Percentiles rank a stretch among this genome's conserved stretches.
These are phyloP conservation scores for Mergus octosetaceus DNA, from an alignment of 2,797 vertebrate genomes.

Conservation along the genomic window DNA sequence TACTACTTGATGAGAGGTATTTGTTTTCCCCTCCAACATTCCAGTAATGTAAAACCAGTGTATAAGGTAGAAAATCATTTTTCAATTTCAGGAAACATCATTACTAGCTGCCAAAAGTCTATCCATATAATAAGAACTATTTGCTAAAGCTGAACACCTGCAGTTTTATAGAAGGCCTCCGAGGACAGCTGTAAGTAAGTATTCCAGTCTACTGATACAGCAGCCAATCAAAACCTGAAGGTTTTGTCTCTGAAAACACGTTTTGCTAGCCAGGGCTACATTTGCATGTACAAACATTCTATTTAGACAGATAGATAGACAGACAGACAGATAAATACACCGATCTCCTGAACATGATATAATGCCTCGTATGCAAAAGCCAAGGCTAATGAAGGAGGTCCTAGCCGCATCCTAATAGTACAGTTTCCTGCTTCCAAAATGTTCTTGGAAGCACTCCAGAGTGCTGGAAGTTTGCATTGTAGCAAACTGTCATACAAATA, in stretches of 20 bases:
- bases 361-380: not conserved
- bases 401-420: not conserved
- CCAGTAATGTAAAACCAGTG: constrained; percentile 81
- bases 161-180: constrained; percentile 82
- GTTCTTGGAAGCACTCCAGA: constrained; percentile 32
- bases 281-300: not conserved
- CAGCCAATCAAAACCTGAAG: constrained; percentile 77
- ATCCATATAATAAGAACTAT: constrained; percentile 82
- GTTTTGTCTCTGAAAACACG: constrained; percentile 50
- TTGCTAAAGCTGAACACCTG: constrained; percentile 85
- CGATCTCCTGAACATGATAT: not conserved
- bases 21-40: constrained; percentile 74
- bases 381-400: not conserved
- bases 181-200: constrained; percentile 74
- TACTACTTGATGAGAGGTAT: constrained; percentile 77
- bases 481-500: constrained; percentile 31
- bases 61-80: constrained; percentile 84
- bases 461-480: constrained; percentile 1
- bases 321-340: not conserved
- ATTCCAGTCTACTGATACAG: constrained; percentile 79
- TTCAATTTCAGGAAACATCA: constrained; percentile 83
- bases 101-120: constrained; percentile 82
- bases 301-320: not conserved
- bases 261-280: not conserved
- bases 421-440: constrained; percentile 30